phyloP scores from a whole-genome alignment of 2,797 vertebrate genomes.

The Otus scops region DNA sequence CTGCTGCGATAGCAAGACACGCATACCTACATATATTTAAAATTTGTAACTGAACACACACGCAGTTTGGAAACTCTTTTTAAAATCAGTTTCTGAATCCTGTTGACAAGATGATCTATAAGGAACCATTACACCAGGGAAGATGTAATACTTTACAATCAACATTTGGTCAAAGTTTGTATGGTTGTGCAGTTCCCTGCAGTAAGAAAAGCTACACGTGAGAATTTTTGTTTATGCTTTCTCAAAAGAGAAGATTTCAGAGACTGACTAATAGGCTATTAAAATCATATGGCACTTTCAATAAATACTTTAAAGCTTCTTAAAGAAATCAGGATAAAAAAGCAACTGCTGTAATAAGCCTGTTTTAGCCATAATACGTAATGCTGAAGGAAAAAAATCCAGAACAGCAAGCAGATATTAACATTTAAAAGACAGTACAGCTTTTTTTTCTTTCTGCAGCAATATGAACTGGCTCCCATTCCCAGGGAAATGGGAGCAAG shows the following conservation, averaged over 20 bases:
- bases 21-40: background rate
- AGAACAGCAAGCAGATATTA: conserved; percentile 54
- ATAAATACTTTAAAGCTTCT: conserved; percentile 83
- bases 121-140: conserved; percentile 53
- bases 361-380: conserved; percentile 65
- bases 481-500: background rate
- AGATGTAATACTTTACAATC: conserved; percentile 35
- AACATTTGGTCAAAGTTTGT: conserved; percentile 4
- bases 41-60: background rate
- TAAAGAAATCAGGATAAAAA: conserved; percentile 76
- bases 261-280: conserved; percentile 67
- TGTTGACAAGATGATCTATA: conserved; percentile 68
- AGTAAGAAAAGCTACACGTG: conserved; percentile 21
- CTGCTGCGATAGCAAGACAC: background rate
- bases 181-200: background rate
- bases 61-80: background rate
- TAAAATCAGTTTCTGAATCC: conserved; percentile 10
- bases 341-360: conserved; percentile 83
- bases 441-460: conserved; percentile 66
- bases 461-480: conserved; percentile 5
- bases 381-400: conserved; percentile 66
- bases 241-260: conserved; percentile 40
- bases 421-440: conserved; percentile 74
- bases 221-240: conserved; percentile 29
- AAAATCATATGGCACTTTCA: conserved; percentile 82